phyloP scores from a whole-genome alignment of 2,113 vertebrate genomes.

The Otus sunia region DNA sequence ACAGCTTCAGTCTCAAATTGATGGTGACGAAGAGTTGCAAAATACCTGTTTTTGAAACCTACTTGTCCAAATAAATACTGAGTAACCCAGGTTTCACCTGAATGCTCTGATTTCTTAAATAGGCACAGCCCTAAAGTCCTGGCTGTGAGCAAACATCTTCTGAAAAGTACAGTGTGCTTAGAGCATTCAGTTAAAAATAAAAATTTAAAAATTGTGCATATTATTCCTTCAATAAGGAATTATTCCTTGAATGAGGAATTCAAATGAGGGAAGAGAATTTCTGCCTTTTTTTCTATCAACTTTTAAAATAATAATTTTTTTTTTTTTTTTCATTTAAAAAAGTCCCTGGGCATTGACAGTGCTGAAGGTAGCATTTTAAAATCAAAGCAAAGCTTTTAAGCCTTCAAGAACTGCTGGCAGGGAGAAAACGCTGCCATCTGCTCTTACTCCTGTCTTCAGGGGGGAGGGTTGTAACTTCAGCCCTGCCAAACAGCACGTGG shows the following conservation, averaged over 20 bases:
- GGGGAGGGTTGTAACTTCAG: neutral
- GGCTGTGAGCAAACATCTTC: neutral
- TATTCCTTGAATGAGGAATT: neutral
- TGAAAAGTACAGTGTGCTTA: neutral
- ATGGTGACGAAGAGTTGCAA: neutral
- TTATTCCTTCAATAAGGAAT: neutral
- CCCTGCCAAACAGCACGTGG: fast-evolving
- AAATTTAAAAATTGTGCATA: too few species aligned
- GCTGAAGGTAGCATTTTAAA: neutral
- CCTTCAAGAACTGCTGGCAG: neutral
- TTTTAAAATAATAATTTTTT: neutral
- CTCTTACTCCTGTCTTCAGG: neutral
- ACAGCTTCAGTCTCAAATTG: neutral
- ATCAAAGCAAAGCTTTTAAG: neutral
- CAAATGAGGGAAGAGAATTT: neutral
- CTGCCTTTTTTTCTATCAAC: neutral
- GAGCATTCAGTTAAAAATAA: neutral
- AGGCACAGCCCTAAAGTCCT: neutral
- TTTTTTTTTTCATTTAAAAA: neutral
- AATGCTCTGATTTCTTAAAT: neutral
- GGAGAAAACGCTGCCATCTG: neutral
- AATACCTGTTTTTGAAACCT: neutral
- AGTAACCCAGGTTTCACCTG: neutral
- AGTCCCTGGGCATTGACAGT: neutral
- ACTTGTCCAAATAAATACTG: neutral